These are phyloP conservation scores for Baronia brevicornis DNA, from an alignment of 2,888 invertebrate genomes.

Conservation along the genomic window DNA sequence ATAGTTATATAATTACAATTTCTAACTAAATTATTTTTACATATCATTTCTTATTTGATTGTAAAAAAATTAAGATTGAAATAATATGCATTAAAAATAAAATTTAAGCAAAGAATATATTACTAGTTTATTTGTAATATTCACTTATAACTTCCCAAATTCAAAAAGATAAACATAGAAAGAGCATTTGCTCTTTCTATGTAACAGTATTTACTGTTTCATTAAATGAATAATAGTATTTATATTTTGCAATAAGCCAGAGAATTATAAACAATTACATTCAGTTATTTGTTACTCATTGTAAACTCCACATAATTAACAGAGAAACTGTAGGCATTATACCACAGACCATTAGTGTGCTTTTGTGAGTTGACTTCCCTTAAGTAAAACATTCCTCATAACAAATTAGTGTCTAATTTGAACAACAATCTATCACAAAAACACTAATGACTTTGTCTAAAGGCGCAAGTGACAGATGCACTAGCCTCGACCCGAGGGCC, in stretches of 20 bases:
- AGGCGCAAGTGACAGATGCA: slow-evolving; percentile 57
- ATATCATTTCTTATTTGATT: too few relatives aligned
- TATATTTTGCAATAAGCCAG: slow-evolving; percentile 1
- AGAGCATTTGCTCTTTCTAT: too few relatives aligned
- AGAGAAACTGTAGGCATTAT: neutral
- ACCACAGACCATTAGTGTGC: neutral
- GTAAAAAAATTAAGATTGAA: too few relatives aligned
- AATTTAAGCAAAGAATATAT: too few relatives aligned
- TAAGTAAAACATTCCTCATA: slow-evolving; percentile 13
- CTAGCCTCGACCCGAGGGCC: slow-evolving; percentile 41
- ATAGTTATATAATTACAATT: too few relatives aligned
- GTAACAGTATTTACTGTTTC: too few relatives aligned
- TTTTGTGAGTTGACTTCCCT: slow-evolving; percentile 6
- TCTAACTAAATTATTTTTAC: too few relatives aligned
- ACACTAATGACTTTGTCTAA: slow-evolving; percentile 42
- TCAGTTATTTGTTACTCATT: neutral
- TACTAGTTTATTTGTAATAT: too few relatives aligned
- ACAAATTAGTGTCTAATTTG: slow-evolving; percentile 33
- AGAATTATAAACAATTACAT: neutral
- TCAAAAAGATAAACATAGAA: too few relatives aligned
- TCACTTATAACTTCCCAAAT: too few relatives aligned
- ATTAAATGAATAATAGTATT: neutral
- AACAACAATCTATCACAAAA: slow-evolving; percentile 43
- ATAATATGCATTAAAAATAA: too few relatives aligned
- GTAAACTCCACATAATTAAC: too few relatives aligned